A percentile compares a stretch with the other conserved stretches of the same genome.
Conservation (phyloP, 1,140 invertebrate genomes). For the Hylyphantes graminicola region DNA sequence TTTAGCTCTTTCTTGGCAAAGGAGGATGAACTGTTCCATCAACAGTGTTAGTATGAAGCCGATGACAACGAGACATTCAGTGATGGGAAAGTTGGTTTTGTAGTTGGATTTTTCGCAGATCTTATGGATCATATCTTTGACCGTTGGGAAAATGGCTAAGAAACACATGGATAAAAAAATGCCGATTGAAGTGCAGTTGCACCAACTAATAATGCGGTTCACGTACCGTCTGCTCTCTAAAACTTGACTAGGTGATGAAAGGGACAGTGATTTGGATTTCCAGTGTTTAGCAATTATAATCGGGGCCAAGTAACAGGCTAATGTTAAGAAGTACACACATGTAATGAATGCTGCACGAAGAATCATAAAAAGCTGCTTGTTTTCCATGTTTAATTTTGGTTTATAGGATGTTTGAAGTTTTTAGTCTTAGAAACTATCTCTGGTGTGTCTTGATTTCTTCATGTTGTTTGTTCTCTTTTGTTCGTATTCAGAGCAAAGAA, state of each 20-base stretch:
- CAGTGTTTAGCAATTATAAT: slow-evolving; percentile 52
- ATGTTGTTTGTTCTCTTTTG: too few relatives aligned
- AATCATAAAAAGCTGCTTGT: slow-evolving; percentile 8
- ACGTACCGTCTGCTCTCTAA: background rate
- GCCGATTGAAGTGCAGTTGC: slow-evolving; percentile 68
- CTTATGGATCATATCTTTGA: slow-evolving; percentile 64
- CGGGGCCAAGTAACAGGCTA: slow-evolving; percentile 44
- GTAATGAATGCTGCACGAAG: slow-evolving; percentile 29
- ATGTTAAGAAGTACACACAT: slow-evolving; percentile 47
- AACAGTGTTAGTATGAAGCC: slow-evolving; percentile 65
- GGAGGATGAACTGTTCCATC: slow-evolving; percentile 63
- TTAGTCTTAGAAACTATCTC: too few relatives aligned
- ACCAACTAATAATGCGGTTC: slow-evolving; percentile 63
- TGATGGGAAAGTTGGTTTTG: slow-evolving; percentile 61
- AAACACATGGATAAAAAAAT: slow-evolving; percentile 69
- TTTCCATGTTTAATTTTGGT: slow-evolving; percentile 42
- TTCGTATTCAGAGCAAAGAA: too few relatives aligned
- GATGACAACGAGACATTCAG: slow-evolving; percentile 64
- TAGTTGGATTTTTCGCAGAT: slow-evolving; percentile 56
- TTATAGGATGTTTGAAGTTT: background rate
- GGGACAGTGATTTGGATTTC: slow-evolving; percentile 27
- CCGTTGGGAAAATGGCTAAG: slow-evolving; percentile 66
- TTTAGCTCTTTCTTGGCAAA: slow-evolving; percentile 38
- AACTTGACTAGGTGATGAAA: slow-evolving; percentile 28
- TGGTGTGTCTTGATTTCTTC: too few relatives aligned